These are phyloP conservation scores for Danio kyathit DNA, from an alignment of 2,797 vertebrate species.

Conservation along the genomic window DNA sequence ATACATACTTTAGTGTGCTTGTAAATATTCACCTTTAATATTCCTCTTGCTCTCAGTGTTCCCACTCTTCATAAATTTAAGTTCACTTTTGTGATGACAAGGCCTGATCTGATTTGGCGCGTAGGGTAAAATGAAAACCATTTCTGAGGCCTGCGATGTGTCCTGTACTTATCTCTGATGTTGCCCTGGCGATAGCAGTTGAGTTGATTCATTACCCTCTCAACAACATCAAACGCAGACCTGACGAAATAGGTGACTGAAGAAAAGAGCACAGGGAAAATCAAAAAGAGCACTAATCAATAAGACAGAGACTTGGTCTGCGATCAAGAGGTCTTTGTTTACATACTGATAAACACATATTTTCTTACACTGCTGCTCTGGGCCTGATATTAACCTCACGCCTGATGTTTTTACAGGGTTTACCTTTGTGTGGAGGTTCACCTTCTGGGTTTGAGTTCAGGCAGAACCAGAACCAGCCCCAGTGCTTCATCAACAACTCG, in stretches of 20 bases:
- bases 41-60: constrained; percentile 32
- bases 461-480: constrained; percentile 68
- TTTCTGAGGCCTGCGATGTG: constrained; percentile 46
- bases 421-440: constrained; percentile 72
- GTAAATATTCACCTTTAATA: constrained; percentile 23
- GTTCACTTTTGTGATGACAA: constrained; percentile 36
- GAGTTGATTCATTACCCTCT: constrained; percentile 63
- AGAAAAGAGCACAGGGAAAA: neutral
- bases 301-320: constrained; percentile 58
- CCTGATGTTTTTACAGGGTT: constrained; percentile 76
- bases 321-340: constrained; percentile 60
- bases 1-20: constrained; percentile 2
- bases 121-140: constrained; percentile 23
- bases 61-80: constrained; percentile 51
- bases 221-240: constrained; percentile 64
- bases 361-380: neutral
- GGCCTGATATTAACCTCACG: neutral
- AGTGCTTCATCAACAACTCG: constrained; percentile 79
- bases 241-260: constrained; percentile 23
- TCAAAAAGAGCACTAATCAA: constrained; percentile 34
- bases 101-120: constrained; percentile 44
- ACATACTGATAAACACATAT: neutral
- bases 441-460: constrained; percentile 63
- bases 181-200: constrained; percentile 66
- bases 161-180: constrained; percentile 53